These are phyloP conservation scores for Drosophila sechellia DNA, from an alignment of 1,140 invertebrate genomes.

Conservation along the genomic window DNA sequence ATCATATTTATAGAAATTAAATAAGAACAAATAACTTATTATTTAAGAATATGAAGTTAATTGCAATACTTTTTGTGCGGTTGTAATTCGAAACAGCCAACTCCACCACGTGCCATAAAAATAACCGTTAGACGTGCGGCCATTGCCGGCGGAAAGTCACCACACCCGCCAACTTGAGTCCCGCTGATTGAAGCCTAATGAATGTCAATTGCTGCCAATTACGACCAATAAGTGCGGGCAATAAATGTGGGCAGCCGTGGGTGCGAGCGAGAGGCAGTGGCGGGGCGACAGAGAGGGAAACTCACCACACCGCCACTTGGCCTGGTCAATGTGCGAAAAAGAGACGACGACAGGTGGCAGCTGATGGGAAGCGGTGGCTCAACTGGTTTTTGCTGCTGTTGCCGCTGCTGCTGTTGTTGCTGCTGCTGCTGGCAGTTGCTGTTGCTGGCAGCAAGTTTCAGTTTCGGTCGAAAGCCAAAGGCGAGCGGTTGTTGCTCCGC, in stretches of 20 bases:
- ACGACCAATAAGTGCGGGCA: slow-evolving; percentile 83
- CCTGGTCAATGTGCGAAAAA: slow-evolving; percentile 44
- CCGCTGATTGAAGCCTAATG: slow-evolving; percentile 80
- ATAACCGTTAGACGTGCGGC: slow-evolving; percentile 42
- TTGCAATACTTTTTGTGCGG: not conserved
- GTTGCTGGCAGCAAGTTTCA: slow-evolving; percentile 44
- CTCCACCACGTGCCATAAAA: slow-evolving; percentile 40
- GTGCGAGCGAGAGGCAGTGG: slow-evolving; percentile 6
- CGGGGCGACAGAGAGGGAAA: slow-evolving; percentile 29
- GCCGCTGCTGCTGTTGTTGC: slow-evolving; percentile 13
- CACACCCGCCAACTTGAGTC: slow-evolving; percentile 12
- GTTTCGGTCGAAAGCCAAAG: slow-evolving; percentile 80
- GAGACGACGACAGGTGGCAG: slow-evolving; percentile 69
- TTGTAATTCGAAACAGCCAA: not conserved
- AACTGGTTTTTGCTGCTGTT: slow-evolving; percentile 46
- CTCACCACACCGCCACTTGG: slow-evolving; percentile 49
- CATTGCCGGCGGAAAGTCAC: slow-evolving; percentile 43
- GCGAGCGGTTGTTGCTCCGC: slow-evolving; percentile 72
- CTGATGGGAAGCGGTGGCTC: slow-evolving; percentile 21
- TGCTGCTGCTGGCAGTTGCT: slow-evolving; percentile 10
- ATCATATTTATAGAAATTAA: no score
- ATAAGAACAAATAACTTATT: not conserved
- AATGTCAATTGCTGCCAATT: slow-evolving; percentile 84
- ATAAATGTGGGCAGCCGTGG: slow-evolving; percentile 38
- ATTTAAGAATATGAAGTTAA: not conserved